phyloP scores from a whole-genome alignment of 2,797 vertebrate species.

The Lycodopsis pacificus region DNA sequence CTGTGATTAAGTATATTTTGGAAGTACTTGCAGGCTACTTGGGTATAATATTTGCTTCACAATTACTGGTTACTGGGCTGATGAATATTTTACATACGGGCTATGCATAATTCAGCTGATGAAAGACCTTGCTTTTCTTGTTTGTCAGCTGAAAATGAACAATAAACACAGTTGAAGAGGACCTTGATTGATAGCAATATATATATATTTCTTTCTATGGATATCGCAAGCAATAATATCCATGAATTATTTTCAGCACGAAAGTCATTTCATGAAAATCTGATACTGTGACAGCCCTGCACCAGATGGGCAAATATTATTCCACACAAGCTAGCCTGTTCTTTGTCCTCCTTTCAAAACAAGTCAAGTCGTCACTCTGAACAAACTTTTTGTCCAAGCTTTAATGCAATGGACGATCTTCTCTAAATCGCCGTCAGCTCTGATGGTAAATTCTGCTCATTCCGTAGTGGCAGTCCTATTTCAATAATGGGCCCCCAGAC shows the following conservation, averaged over 20 bases:
- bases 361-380: slow-evolving; percentile 4
- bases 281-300: neutral
- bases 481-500: slow-evolving; percentile 35
- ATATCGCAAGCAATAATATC: neutral
- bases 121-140: neutral
- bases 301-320: neutral
- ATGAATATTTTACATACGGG: neutral
- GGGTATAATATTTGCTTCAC: neutral
- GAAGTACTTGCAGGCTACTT: neutral
- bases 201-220: no score
- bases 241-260: neutral
- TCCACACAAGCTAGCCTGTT: neutral
- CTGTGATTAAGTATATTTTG: neutral
- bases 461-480: neutral
- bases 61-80: neutral
- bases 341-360: neutral
- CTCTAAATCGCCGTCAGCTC: slow-evolving; percentile 4
- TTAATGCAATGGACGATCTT: slow-evolving; percentile 7
- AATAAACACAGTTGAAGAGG: neutral
- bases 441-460: neutral
- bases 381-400: neutral
- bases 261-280: neutral
- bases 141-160: neutral
- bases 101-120: neutral
- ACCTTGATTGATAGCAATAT: neutral